Base-by-base conservation (phyloP, 2,797 vertebrate species). In the Thaleichthys pacificus region DNA sequence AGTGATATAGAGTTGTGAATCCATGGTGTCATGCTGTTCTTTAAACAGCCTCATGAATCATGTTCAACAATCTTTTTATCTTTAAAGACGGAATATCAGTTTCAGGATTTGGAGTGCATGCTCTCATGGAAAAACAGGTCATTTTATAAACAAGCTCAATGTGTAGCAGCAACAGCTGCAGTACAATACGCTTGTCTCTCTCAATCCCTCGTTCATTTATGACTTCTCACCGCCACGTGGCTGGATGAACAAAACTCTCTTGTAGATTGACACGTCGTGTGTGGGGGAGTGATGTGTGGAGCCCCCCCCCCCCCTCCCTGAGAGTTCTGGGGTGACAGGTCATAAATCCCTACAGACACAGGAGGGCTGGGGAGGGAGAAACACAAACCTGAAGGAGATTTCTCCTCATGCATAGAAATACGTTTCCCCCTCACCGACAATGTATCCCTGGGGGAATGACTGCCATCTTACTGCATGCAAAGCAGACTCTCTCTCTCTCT, bases 381-480 rank as follows among this genome's bases (percentile, higher is more conserved):
- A 87, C 84, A 86, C 86, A 85, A 86, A 92, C 86, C 86, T 89
- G 86, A 91, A 90, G 88, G 88, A 91, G 89, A 90, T 91, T 92
- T 92, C 87, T 91, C 72, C 85, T 93, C 91, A 91, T 92, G 92
- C 92, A 92, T 92, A 90, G 87, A 93, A 88, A 92, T 82, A 85
- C 83, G 85, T 89, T 89, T 88, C 90, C 90, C 89, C 90, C 86
- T 88, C 88, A 89, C 87, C 83, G 83, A 85, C 89, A 88, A 89
- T 87, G 84, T 88, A 73, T 92, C 90, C 91, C 91, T 80, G 21
- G 60, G 89, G 91, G 86, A 86, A 67, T 71, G 66, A 68, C 84
- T 88, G 85, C 89, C 90, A 88, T 86, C 89, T 86, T 78, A 68
- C 86, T 89, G 91, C 88, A 93, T 93, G 90, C 87, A 91, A 92